Evolutionary conservation across 2,888 invertebrate species (phyloP).

Genomic region (Phaedon cochleariae): DNA sequence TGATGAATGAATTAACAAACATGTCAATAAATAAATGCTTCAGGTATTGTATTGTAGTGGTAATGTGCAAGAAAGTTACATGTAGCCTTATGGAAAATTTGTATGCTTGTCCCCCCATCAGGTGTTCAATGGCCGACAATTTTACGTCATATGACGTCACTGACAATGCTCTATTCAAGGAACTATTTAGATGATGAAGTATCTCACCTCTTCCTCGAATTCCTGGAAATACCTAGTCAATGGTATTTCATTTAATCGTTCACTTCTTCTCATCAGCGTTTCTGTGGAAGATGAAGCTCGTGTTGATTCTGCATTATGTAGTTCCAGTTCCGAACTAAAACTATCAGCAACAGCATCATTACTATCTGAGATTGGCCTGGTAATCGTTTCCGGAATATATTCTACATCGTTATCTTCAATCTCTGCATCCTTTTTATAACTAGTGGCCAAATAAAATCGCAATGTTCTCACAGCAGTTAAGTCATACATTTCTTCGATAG

Average conservation of each 20-base stretch:
- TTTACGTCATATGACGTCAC: too few relatives aligned
- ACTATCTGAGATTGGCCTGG: background rate
- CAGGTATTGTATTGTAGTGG: too few relatives aligned
- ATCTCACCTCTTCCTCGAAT: background rate
- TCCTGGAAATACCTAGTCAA: constrained; percentile 10
- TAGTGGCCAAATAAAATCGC: constrained; percentile 4
- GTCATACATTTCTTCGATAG: background rate
- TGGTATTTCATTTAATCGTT: background rate
- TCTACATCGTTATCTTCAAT: background rate
- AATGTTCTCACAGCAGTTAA: background rate
- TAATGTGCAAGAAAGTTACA: too few relatives aligned
- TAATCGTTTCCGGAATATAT: background rate
- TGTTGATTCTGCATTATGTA: background rate
- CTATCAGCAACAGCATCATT: too few relatives aligned
- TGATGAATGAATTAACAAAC: too few relatives aligned
- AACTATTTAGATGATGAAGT: constrained; percentile 3
- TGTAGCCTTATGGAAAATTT: too few relatives aligned
- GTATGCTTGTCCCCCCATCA: too few relatives aligned
- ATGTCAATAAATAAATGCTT: too few relatives aligned
- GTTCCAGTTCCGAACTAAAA: too few relatives aligned
- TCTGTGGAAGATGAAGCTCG: background rate
- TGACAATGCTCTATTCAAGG: too few relatives aligned
- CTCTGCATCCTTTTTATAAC: background rate
- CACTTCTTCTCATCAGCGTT: constrained; percentile 1
- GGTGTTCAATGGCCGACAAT: too few relatives aligned